These are phyloP conservation scores for Dendrolimus houi DNA, from an alignment of 2,888 invertebrate species.

Conservation along the genomic window DNA sequence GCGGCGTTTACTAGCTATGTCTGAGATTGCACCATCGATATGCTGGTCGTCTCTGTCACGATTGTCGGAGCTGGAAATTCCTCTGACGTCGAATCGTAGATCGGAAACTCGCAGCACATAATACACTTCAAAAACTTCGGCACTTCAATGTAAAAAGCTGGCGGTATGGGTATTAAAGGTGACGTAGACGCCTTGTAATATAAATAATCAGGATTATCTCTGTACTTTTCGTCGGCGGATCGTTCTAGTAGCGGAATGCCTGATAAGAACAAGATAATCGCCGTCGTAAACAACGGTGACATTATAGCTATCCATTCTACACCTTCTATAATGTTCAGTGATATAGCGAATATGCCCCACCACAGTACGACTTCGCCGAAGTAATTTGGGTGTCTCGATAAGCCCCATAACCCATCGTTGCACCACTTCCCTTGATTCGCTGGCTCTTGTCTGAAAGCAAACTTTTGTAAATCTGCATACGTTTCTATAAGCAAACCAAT, in stretches of 20 bases:
- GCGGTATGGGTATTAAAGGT: slow-evolving; percentile 92
- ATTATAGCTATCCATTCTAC: slow-evolving; percentile 91
- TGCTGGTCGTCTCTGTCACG: slow-evolving; percentile 82
- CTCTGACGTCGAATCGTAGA: slow-evolving; percentile 86
- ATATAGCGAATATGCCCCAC: slow-evolving; percentile 95
- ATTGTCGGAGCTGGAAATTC: slow-evolving; percentile 78
- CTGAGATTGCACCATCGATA: slow-evolving; percentile 81
- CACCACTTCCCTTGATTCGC: slow-evolving; percentile 95
- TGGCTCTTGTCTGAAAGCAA: slow-evolving; percentile 91
- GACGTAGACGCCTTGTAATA: slow-evolving; percentile 93
- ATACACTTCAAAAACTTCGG: slow-evolving; percentile 89
- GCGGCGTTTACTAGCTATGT: slow-evolving; percentile 80
- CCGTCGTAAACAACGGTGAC: slow-evolving; percentile 90
- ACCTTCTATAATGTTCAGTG: slow-evolving; percentile 89
- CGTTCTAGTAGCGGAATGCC: slow-evolving; percentile 93
- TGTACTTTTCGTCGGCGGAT: slow-evolving; percentile 91
- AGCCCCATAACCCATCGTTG: slow-evolving; percentile 91
- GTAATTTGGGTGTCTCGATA: slow-evolving; percentile 95
- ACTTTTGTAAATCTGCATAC: slow-evolving; percentile 94
- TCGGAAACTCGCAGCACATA: slow-evolving; percentile 91
- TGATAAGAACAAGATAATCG: slow-evolving; percentile 92
- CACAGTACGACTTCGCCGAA: slow-evolving; percentile 95
- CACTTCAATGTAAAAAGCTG: slow-evolving; percentile 90
- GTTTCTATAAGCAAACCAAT: slow-evolving; percentile 91
- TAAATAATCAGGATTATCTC: slow-evolving; percentile 90